phyloP scores from a whole-genome alignment of 2,888 invertebrate species.

The Polyommatus icarus region DNA sequence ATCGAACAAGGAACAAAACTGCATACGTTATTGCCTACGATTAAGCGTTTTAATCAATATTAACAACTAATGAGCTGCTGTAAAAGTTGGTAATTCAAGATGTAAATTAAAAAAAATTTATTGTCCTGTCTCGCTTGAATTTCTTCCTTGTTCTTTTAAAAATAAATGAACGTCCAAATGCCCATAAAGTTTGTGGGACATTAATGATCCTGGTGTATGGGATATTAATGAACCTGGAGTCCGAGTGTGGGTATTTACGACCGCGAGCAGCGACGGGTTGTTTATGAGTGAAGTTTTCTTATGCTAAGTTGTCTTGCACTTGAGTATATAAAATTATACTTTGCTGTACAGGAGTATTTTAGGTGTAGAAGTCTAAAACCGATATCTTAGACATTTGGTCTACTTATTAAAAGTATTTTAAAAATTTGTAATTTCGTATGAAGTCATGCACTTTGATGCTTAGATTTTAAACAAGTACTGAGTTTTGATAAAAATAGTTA shows the following conservation, averaged over 20 bases:
- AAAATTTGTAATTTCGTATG: too few species aligned
- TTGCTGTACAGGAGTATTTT: too few species aligned
- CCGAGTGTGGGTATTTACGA: not conserved
- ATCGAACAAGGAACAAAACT: too few species aligned
- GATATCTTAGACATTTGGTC: too few species aligned
- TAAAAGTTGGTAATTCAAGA: not conserved
- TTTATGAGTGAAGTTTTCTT: not conserved
- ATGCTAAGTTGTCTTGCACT: not conserved
- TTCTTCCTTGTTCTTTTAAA: not conserved
- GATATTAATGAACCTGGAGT: not conserved
- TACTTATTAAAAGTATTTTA: too few species aligned
- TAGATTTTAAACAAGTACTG: too few species aligned
- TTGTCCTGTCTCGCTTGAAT: not conserved
- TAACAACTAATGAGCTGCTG: not conserved
- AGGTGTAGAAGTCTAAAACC: too few species aligned
- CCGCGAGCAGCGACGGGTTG: not conserved
- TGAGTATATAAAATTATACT: too few species aligned
- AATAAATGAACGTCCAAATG: not conserved
- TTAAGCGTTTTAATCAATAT: not conserved
- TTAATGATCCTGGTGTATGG: not conserved
- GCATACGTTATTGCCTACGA: not conserved
- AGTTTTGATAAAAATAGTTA: too few species aligned
- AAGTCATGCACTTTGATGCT: too few species aligned
- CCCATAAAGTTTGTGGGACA: not conserved
- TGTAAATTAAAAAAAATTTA: not conserved